Base-by-base conservation (phyloP, 1,140 invertebrate species). In the Caerostris extrusa region DNA sequence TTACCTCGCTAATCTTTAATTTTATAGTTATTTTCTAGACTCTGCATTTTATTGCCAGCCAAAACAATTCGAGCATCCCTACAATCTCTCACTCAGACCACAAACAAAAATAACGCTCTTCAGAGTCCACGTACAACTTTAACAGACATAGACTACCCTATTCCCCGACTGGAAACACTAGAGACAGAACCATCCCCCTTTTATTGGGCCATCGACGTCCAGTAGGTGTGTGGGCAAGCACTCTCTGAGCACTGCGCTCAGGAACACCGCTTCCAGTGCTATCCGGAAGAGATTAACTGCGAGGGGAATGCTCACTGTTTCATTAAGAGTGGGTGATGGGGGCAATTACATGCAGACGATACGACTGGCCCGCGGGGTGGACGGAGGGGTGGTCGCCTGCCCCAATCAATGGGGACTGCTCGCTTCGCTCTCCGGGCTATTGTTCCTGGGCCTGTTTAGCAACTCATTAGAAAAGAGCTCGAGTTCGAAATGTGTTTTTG, bases 281-380 rank as follows among this genome's bases (percentile, higher is more conserved):
- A 3, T 8, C 8, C 69, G 19, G 69, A n/a, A 19, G 34, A 7
- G 69, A 71, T 71, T 71, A 71, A 34, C 34, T 8, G 69, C n/a
- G 50, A 19, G 19, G 12, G 69, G 69, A 71, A 71, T 71, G 69
- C 19, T 19, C 69, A 71, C 19, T 71, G 69, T 71, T 71, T 71
- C 50, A 71, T 71, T 71, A 71, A 71, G 69, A 71, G 69, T 71
- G 19, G 69, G 34, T 71, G 69, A 71, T 71, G 69, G 69, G 69
- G 69, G 69, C 69, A 71, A 71, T 71, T 71, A 71, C 50, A 71
- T 34, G 34, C 69, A 71, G 69, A 34, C 69, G 69, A 71, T 71
- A 71, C 34, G 34, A 34, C 34, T 34, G 34, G 34, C 69, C 69
- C 12, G 69, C 69, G 69, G 69, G 69, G 69, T 71, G 19, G 7